A percentile compares a stretch with the other conserved stretches of the same genome.
phyloP scores from a whole-genome alignment of 1,140 invertebrate species.

The Drosophila parabipectinata region DNA sequence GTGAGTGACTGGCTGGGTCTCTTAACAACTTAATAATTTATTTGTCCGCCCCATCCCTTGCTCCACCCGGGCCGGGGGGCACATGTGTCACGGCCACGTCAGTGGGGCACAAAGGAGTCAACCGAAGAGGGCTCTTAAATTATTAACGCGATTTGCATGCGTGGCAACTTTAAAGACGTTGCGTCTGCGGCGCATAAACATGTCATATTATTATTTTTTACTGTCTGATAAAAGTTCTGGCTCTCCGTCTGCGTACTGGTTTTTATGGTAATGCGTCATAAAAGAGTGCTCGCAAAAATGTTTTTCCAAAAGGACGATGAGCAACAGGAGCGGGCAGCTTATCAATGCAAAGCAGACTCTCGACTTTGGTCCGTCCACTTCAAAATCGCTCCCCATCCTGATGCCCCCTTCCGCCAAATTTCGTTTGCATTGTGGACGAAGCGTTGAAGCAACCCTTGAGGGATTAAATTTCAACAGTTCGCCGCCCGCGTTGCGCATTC shows the following conservation, averaged over 20 bases:
- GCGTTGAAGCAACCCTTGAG: slow-evolving; percentile 82
- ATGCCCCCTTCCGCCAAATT: neutral
- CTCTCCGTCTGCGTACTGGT: slow-evolving; percentile 46
- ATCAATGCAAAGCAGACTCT: slow-evolving; percentile 80
- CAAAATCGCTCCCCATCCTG: slow-evolving; percentile 38
- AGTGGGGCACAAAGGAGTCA: slow-evolving; percentile 19
- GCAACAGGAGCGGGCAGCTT: slow-evolving; percentile 44
- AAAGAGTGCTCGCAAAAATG: slow-evolving; percentile 40
- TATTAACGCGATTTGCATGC: slow-evolving; percentile 79
- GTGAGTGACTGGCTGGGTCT: slow-evolving; percentile 53
- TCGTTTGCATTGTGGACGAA: slow-evolving; percentile 51
- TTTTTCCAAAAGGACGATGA: slow-evolving; percentile 50
- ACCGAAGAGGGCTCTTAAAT: slow-evolving; percentile 53
- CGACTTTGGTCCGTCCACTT: slow-evolving; percentile 49
- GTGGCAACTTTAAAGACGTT: slow-evolving; percentile 67
- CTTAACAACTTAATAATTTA: slow-evolving; percentile 79
- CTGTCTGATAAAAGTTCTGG: slow-evolving; percentile 68
- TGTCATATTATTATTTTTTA: slow-evolving; percentile 76
- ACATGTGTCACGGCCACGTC: slow-evolving; percentile 66
- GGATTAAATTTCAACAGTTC: slow-evolving; percentile 81
- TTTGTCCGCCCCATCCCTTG: slow-evolving; percentile 32
- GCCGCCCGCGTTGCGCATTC: slow-evolving; percentile 72
- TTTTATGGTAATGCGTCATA: slow-evolving; percentile 73
- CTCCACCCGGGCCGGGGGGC: slow-evolving; percentile 1
- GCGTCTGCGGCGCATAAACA: slow-evolving; percentile 67